These are phyloP conservation scores for Octomys mimax DNA, from an alignment of 2,797 vertebrate species.

Conservation along the genomic window DNA sequence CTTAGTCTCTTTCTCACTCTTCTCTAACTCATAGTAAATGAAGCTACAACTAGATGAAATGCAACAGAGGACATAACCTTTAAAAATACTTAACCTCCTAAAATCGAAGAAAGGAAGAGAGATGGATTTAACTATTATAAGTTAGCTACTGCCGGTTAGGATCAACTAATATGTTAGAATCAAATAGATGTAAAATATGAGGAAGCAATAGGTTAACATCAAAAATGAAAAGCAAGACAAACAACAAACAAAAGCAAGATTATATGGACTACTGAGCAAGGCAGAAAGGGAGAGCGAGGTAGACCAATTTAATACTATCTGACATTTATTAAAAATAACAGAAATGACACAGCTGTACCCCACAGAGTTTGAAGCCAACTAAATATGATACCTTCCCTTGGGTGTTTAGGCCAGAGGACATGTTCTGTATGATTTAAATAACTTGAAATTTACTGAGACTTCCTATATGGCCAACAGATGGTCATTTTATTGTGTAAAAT, in stretches of 20 bases:
- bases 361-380: constrained; percentile 34
- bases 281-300: not conserved
- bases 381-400: not conserved
- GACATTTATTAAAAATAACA: constrained; percentile 56
- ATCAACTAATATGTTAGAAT: not conserved
- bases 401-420: not conserved
- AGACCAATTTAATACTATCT: not conserved
- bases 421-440: constrained; percentile 51
- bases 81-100: not conserved
- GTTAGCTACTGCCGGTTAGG: not conserved
- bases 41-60: not conserved
- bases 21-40: not conserved
- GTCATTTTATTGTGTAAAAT: constrained; percentile 42
- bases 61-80: not conserved
- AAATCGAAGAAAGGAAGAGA: not conserved
- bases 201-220: not conserved
- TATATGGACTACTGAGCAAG: not conserved
- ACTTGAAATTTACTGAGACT: constrained; percentile 39
- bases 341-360: not conserved
- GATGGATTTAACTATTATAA: not conserved
- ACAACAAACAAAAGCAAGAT: not conserved
- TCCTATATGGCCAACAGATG: not conserved
- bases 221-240: not conserved
- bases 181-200: not conserved
- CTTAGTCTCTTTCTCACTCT: not conserved